phyloP scores from a whole-genome alignment of 2,888 invertebrate genomes.

The Hofmannophila pseudospretella region DNA sequence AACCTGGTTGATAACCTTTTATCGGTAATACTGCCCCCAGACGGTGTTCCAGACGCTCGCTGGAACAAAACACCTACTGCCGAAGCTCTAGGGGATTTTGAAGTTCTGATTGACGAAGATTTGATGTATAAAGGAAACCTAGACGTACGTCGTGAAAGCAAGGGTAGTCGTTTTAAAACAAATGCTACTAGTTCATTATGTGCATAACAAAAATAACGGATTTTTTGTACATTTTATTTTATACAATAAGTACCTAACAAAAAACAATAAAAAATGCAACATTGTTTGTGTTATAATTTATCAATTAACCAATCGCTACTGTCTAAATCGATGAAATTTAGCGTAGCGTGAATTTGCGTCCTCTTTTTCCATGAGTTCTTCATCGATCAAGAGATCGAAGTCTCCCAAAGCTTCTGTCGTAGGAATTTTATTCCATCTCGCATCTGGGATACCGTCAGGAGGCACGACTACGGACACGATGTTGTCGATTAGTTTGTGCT shows the following conservation, averaged over 20 bases:
- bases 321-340: constrained; percentile 35
- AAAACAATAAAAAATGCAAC: no score
- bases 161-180: constrained; percentile 17
- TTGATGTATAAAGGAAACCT: constrained; percentile 71
- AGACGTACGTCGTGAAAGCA: constrained; percentile 19
- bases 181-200: neutral
- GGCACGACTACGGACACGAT: constrained; percentile 94
- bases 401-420: constrained; percentile 85
- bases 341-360: constrained; percentile 57
- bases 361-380: constrained; percentile 85
- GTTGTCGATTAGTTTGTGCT: constrained; percentile 96
- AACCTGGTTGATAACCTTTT: constrained; percentile 94
- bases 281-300: neutral
- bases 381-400: constrained; percentile 91
- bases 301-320: constrained; percentile 11
- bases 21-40: constrained; percentile 91
- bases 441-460: constrained; percentile 92
- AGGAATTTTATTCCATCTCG: constrained; percentile 92
- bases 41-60: constrained; percentile 89
- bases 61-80: constrained; percentile 88
- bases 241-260: neutral
- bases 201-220: neutral
- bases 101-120: constrained; percentile 81
- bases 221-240: constrained; percentile 3
- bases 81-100: constrained; percentile 86